phyloP scores from a whole-genome alignment of 2,888 invertebrate species.

The Apotomis capreana region DNA sequence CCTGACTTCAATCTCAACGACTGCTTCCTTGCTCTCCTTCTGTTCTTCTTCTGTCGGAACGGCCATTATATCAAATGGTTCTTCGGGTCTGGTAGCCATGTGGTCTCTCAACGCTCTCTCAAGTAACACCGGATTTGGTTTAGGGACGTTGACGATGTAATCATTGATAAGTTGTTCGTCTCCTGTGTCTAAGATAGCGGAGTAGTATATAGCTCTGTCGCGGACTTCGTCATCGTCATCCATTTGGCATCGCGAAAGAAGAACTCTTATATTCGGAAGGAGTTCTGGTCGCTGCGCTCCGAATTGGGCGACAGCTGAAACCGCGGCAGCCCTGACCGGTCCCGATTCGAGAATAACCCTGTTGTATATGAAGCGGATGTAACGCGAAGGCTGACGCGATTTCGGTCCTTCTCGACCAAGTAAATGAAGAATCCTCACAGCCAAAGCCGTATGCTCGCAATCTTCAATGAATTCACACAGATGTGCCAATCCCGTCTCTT shows the following conservation, averaged over 20 bases:
- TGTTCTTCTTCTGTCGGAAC: conserved; percentile 94
- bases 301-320: conserved; percentile 98
- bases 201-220: conserved; percentile 98
- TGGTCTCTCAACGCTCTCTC: conserved; percentile 95
- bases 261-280: conserved; percentile 88
- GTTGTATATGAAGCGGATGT: conserved; percentile 93
- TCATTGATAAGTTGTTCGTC: conserved; percentile 88
- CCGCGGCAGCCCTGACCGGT: conserved; percentile 97
- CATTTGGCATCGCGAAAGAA: conserved; percentile 94
- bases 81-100: conserved; percentile 86
- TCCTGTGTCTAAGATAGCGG: conserved; percentile 89
- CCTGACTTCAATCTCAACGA: conserved; percentile 88
- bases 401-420: conserved; percentile 98
- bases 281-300: conserved; percentile 93
- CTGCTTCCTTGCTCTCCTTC: conserved; percentile 90
- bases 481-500: conserved; percentile 97
- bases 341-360: conserved; percentile 98
- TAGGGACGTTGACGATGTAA: conserved; percentile 89
- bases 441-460: conserved; percentile 98
- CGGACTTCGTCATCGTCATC: conserved; percentile 99
- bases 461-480: conserved; percentile 99
- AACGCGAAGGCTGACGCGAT: conserved; percentile 95
- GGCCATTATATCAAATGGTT: conserved; percentile 92
- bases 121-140: conserved; percentile 93
- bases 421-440: conserved; percentile 97